Conservation (phyloP, 1,140 invertebrate genomes). For the Aphaenogaster rudis region DNA sequence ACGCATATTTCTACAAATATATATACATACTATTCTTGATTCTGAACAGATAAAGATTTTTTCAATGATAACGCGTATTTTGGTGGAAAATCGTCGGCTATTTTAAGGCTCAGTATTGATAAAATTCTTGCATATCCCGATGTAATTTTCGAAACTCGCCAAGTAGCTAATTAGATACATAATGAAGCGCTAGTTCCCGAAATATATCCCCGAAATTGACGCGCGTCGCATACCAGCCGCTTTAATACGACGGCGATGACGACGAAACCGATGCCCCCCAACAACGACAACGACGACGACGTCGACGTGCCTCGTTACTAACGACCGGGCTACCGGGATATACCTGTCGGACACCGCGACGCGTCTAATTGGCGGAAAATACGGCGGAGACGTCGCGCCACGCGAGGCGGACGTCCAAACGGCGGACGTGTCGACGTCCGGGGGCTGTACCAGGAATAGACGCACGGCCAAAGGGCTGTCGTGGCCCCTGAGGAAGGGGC, state of each 20-base stretch:
- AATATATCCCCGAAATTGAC: constrained; percentile 32
- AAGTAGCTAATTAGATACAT: constrained; percentile 15
- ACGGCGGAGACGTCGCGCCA: constrained; percentile 72
- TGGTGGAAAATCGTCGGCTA: too few species aligned
- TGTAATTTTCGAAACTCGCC: not conserved
- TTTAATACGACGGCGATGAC: constrained; percentile 26
- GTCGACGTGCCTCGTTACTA: constrained; percentile 70
- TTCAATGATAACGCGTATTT: not conserved
- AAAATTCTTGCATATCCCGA: not conserved
- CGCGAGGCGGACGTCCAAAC: constrained; percentile 73
- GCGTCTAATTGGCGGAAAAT: constrained; percentile 82
- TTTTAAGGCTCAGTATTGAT: not conserved
- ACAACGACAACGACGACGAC: constrained; percentile 15
- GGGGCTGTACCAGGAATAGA: constrained; percentile 66
- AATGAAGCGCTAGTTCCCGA: not conserved
- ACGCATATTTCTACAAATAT: not conserved
- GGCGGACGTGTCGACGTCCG: constrained; percentile 61
- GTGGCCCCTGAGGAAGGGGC: constrained; percentile 4
- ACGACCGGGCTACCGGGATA: constrained; percentile 71
- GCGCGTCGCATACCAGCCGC: not conserved
- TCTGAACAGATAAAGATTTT: not conserved
- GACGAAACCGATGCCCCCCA: constrained; percentile 30
- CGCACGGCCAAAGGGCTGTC: constrained; percentile 15
- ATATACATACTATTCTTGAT: not conserved
- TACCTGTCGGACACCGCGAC: constrained; percentile 76